phyloP scores from a whole-genome alignment of 2,113 vertebrate genomes.

The Cygnus buccinator region DNA sequence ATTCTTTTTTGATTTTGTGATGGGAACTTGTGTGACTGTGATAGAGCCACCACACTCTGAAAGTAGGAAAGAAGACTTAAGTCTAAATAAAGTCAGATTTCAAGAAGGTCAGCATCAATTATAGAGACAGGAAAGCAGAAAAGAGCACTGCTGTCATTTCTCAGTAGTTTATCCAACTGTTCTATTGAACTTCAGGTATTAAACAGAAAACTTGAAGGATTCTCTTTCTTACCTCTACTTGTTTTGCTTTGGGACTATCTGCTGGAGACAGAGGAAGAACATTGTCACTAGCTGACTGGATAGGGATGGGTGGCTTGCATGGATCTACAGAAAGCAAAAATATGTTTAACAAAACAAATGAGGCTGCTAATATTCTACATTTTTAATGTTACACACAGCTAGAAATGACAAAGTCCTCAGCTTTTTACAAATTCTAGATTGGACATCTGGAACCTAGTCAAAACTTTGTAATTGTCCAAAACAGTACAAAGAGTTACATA shows the following conservation, averaged over 20 bases:
- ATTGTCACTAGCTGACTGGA: neutral
- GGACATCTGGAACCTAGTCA: neutral
- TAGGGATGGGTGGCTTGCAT: constrained; percentile 28
- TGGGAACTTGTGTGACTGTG: neutral
- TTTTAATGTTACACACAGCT: neutral
- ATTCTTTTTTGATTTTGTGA: neutral
- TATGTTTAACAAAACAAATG: neutral
- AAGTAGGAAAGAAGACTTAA: neutral
- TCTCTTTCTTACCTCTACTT: constrained; percentile 70
- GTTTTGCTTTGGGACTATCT: constrained; percentile 53
- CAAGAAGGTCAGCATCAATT: neutral
- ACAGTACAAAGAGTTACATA: neutral
- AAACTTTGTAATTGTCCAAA: neutral
- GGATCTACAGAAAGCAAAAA: constrained; percentile 52
- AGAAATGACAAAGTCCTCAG: neutral
- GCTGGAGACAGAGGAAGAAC: constrained; percentile 31
- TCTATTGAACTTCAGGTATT: neutral
- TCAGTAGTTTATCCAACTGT: neutral
- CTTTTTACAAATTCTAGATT: neutral
- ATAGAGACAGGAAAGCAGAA: neutral
- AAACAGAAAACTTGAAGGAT: neutral
- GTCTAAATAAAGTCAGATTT: neutral
- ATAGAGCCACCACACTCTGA: neutral
- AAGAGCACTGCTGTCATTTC: neutral
- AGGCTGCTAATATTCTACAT: neutral